Evolutionary conservation across 2,113 vertebrate genomes (phyloP).

Genomic region (Beaufortia kweichowensis): DNA sequence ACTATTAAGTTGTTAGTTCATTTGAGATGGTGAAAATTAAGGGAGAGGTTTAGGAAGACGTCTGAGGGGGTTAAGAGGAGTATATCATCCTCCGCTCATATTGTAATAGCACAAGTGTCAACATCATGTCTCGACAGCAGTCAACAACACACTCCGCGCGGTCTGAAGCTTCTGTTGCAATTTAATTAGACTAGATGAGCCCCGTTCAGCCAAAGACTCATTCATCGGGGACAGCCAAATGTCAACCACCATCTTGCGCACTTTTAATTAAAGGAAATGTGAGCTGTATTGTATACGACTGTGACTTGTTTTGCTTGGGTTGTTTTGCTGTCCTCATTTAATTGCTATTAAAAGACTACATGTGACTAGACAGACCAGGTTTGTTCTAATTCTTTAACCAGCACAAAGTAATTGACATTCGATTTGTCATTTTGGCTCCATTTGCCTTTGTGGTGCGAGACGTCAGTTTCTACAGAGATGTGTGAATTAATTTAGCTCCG

Average conservation of each 20-base stretch:
- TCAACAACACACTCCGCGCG: slow-evolving; percentile 5
- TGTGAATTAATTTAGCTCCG: neutral
- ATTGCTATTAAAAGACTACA: slow-evolving; percentile 39
- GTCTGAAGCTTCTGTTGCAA: slow-evolving; percentile 30
- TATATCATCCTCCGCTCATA: neutral
- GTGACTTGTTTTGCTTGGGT: slow-evolving; percentile 23
- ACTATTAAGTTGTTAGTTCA: neutral
- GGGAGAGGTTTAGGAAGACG: slow-evolving; percentile 1
- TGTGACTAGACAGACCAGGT: slow-evolving; percentile 19
- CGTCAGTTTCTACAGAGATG: neutral
- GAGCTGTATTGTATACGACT: neutral
- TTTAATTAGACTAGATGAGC: slow-evolving; percentile 56
- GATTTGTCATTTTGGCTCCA: slow-evolving; percentile 11
- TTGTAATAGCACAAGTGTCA: neutral
- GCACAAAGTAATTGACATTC: neutral
- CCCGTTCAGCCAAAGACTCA: slow-evolving; percentile 36
- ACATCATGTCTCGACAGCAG: slow-evolving; percentile 2
- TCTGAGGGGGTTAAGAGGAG: neutral
- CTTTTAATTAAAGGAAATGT: slow-evolving; percentile 43
- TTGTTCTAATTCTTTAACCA: slow-evolving; percentile 15
- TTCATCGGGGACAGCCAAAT: slow-evolving; percentile 42
- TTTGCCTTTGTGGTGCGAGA: slow-evolving; percentile 10
- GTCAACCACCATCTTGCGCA: slow-evolving; percentile 36
- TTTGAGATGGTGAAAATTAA: neutral
- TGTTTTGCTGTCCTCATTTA: slow-evolving; percentile 33